A percentile compares a stretch with the other conserved stretches of the same genome.
These are phyloP conservation scores for Neogale vison DNA, from an alignment of 2,113 vertebrate genomes.

Conservation along the genomic window DNA sequence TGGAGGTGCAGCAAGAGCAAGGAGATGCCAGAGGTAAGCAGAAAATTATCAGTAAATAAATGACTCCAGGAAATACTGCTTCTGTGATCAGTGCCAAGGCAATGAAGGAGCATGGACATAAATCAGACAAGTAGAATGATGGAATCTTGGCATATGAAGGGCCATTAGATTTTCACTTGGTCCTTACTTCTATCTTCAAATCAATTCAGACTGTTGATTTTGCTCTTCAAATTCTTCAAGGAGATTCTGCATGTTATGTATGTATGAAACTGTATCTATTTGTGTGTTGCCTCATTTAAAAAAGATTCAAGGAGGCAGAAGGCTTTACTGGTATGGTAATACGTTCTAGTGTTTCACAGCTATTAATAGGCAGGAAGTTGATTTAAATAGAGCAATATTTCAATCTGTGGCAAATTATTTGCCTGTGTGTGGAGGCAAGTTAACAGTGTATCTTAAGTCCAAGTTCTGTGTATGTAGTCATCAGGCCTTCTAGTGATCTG, in stretches of 20 bases:
- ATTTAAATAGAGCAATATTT: constrained; percentile 41
- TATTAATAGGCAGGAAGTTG: constrained; percentile 4
- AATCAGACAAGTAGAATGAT: neutral
- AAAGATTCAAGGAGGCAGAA: neutral
- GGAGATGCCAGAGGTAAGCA: neutral
- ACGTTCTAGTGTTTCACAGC: constrained; percentile 33
- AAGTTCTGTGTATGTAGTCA: neutral
- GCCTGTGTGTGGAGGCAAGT: constrained; percentile 26
- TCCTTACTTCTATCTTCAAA: neutral
- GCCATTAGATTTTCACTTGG: neutral
- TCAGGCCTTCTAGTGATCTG: neutral
- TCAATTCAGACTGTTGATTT: neutral
- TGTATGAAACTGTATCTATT: neutral
- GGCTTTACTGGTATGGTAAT: neutral
- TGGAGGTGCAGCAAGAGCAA: neutral
- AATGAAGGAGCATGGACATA: neutral
- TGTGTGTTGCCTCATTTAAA: constrained; percentile 6
- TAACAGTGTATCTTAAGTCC: neutral
- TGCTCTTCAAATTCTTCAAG: constrained; percentile 5
- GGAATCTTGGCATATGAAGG: neutral
- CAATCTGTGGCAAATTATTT: constrained; percentile 23
- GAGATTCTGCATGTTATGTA: neutral
- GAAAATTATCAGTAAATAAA: neutral
- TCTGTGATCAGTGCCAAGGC: neutral
- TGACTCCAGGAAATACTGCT: neutral